phyloP scores from a whole-genome alignment of 2,113 vertebrate species.

The Chloropsis cyanopogon region DNA sequence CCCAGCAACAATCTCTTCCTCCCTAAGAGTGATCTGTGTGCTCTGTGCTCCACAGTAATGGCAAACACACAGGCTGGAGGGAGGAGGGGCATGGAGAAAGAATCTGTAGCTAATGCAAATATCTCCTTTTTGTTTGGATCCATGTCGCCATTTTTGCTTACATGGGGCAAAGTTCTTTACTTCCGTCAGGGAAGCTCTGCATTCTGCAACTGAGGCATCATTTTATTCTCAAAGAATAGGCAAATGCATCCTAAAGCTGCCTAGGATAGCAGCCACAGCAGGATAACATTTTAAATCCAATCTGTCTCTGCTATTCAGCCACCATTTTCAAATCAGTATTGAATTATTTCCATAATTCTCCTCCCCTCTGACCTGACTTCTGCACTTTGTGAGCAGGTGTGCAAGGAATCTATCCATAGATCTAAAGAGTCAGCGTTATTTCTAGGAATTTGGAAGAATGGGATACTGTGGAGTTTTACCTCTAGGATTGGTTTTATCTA shows the following conservation, averaged over 20 bases:
- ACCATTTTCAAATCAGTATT: neutral
- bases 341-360: constrained; percentile 13
- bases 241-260: neutral
- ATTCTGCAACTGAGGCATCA: neutral
- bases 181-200: neutral
- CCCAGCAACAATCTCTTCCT: constrained; percentile 22
- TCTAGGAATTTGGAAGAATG: neutral
- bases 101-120: neutral
- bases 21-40: neutral
- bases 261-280: neutral
- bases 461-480: neutral
- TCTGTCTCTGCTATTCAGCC: neutral
- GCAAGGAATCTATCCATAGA: neutral
- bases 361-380: neutral
- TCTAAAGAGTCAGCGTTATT: neutral
- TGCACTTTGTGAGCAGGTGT: neutral
- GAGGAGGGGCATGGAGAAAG: neutral
- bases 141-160: neutral
- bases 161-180: neutral
- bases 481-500: neutral
- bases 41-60: neutral
- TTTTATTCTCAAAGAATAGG: neutral
- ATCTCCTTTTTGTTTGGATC: neutral
- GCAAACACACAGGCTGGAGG: neutral
- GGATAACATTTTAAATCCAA: neutral